phyloP scores from a whole-genome alignment of 2,888 invertebrate species.

The Adelognathus sp. region DNA sequence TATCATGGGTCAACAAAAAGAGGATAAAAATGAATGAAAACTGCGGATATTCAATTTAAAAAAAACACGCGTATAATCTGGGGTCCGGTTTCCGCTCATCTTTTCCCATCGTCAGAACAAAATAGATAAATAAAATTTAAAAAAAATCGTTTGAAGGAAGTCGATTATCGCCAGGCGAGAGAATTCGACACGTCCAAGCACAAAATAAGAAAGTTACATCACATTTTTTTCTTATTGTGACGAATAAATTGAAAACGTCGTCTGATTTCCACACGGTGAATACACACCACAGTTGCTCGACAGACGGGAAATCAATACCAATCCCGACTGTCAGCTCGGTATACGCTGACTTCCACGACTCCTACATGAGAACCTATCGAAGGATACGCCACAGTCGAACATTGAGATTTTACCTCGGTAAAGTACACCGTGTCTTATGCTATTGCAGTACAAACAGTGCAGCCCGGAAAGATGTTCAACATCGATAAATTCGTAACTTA shows the following conservation, averaged over 20 bases:
- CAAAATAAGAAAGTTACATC: constrained; percentile 5
- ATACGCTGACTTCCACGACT: constrained; percentile 13
- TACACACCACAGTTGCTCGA: constrained; percentile 10
- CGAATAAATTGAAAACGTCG: not conserved
- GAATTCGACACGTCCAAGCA: constrained; percentile 1
- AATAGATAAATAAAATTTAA: not conserved
- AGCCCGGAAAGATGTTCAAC: constrained; percentile 65
- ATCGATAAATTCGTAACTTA: constrained; percentile 65
- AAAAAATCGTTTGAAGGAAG: not conserved
- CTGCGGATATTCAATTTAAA: too few species aligned
- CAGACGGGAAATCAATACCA: constrained; percentile 34
- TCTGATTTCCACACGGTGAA: not conserved
- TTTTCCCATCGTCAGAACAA: not conserved
- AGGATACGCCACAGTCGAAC: constrained; percentile 36
- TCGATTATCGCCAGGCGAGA: constrained; percentile 9
- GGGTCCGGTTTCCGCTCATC: constrained; percentile 5
- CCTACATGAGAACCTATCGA: constrained; percentile 29
- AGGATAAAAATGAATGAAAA: too few species aligned
- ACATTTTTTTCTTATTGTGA: not conserved
- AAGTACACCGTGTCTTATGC: constrained; percentile 17
- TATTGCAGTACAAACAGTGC: constrained; percentile 42
- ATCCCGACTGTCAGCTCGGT: not conserved
- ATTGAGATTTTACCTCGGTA: constrained; percentile 34
- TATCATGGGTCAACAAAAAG: too few species aligned
- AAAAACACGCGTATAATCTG: too few species aligned